Conservation (phyloP, 2,113 vertebrate genomes). For the Archilochus colubris region DNA sequence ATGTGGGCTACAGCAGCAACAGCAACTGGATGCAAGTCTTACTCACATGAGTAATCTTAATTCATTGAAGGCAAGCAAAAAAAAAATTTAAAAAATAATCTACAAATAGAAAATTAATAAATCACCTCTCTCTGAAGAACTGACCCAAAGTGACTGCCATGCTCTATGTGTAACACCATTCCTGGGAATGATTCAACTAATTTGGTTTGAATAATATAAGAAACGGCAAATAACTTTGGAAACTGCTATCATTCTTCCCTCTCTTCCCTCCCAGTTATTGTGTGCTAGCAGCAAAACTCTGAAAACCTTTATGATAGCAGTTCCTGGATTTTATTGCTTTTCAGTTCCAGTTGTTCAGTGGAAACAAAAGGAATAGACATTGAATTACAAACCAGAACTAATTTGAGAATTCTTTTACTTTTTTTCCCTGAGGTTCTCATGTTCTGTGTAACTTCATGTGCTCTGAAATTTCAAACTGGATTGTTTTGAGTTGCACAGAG, state of each 20-base stretch:
- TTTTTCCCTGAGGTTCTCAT: background rate
- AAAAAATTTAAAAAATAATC: background rate
- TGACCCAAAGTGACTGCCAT: background rate
- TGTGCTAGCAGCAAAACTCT: background rate
- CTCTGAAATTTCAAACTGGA: constrained; percentile 19
- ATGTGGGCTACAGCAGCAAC: background rate
- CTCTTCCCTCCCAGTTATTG: background rate
- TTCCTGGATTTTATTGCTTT: constrained; percentile 8
- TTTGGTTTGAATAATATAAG: background rate
- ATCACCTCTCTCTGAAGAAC: background rate
- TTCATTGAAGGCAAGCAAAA: accelerated
- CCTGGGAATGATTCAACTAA: background rate
- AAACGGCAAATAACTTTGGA: background rate
- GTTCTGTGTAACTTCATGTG: background rate
- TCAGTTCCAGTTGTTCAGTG: constrained; percentile 20
- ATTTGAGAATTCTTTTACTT: constrained; percentile 18
- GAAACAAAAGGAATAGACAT: constrained; percentile 22
- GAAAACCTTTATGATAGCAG: background rate
- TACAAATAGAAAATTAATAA: background rate
- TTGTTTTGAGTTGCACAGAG: background rate
- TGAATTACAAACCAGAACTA: constrained; percentile 51
- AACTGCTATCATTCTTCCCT: background rate
- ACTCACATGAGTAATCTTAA: background rate
- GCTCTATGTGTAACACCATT: accelerated
- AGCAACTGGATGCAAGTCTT: background rate